Percentiles rank a stretch among this genome's conserved stretches.
Conservation (phyloP, 2,113 vertebrate species). For the Lagenorhynchus albirostris region DNA sequence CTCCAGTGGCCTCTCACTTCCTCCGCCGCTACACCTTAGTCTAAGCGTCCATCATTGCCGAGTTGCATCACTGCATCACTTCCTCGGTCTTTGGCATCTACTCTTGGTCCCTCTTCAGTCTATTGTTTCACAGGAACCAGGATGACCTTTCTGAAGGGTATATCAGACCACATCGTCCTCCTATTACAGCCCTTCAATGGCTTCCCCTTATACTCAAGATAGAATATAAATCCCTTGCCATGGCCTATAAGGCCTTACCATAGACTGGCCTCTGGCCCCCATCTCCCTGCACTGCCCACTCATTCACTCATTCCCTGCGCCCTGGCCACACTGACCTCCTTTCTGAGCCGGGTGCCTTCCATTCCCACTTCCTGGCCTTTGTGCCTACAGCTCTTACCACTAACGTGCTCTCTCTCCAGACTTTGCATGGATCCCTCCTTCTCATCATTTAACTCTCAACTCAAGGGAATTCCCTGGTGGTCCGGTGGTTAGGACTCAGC, state of each 20-base stretch:
- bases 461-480: neutral
- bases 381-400: neutral
- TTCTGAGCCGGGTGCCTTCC: neutral
- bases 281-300: neutral
- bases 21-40: neutral
- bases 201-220: neutral
- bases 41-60: neutral
- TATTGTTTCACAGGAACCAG: neutral
- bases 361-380: neutral
- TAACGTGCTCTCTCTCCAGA: neutral
- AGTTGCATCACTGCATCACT: neutral
- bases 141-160: neutral
- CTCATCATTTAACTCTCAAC: neutral
- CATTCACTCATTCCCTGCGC: neutral
- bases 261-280: neutral
- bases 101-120: neutral
- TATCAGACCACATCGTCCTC: neutral
- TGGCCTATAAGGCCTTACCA: neutral
- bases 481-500: rapidly evolving
- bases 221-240: neutral
- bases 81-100: neutral
- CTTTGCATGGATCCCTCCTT: neutral
- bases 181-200: neutral
- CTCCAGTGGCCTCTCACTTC: neutral
- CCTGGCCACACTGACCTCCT: neutral